Base-by-base conservation (phyloP, 1,140 invertebrate genomes). In the Drosophila pachea region DNA sequence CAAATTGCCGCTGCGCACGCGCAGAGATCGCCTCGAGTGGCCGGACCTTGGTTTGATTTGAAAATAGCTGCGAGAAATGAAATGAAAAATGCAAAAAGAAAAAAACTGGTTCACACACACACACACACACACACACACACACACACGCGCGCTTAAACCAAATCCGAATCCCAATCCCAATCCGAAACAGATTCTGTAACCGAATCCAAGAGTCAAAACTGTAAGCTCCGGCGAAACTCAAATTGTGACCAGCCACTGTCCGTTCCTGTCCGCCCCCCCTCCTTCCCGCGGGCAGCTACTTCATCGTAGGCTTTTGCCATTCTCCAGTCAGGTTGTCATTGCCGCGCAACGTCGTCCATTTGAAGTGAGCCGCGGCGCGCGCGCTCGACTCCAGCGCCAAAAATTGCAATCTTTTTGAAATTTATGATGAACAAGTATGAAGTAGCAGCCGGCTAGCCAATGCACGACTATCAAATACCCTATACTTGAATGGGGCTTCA, bases 391-490 rank as follows among this genome's bases (percentile, higher is more conserved):
- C 50, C 75, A 73, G 59, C 70, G 75, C 63, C 68, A 73, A 81
- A 81, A 84, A 84, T 84, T 78, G 76, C 76, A 86, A 86, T 86
- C 77, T 86, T 84, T 84, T 71, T 74, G 73, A 84, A 84, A 84
- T 84, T 84, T 84, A 84, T 84, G 81, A 84, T 84, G 81, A 86
- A 45, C 54, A 45, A 56, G 29, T 43, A 55, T 45, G 12, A 45
- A 33, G 54, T 45, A 14, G 29, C 40, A 31, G 12, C 33, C 33
- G 16, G 38, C 6, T 40, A 7, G 45, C 7, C 4, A 4, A 4
- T 33, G 40, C 29, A 4, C 29, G 31, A 45, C 38, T 5, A 16
- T 0, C 40, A 33, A 6, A n/a, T 45, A 45, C 54, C 54, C 54
- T n/a, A n/a, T n/a, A n/a, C n/a, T 12, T 5, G 12, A 2, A 12